Conservation (phyloP, 2,888 invertebrate genomes). For the Ennomos fuscantarius region DNA sequence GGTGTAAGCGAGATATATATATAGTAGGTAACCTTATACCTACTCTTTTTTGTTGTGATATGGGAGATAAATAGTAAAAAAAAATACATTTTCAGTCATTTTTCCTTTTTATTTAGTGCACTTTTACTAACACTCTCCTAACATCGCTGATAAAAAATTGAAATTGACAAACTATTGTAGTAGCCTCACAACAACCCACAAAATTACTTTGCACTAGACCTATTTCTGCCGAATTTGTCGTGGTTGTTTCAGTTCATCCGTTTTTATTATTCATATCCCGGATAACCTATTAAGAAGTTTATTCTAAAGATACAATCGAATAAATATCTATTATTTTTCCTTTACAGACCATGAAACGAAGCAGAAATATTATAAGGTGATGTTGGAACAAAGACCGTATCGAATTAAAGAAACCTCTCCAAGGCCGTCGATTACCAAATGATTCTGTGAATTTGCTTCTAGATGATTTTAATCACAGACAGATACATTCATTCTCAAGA, state of each 20-base stretch:
- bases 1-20: too few species aligned
- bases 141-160: too few species aligned
- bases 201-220: too few species aligned
- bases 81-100: too few species aligned
- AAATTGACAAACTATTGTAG: too few species aligned
- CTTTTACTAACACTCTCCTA: too few species aligned
- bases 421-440: conserved; percentile 39
- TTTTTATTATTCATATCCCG: background rate
- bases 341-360: conserved; percentile 8
- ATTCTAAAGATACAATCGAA: conserved; percentile 10
- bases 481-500: conserved; percentile 19
- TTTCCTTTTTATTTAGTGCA: too few species aligned
- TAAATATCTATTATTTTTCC: background rate
- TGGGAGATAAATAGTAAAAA: too few species aligned
- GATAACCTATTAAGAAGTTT: background rate
- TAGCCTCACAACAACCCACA: too few species aligned
- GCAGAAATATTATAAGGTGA: conserved; percentile 25
- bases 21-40: too few species aligned
- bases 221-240: background rate
- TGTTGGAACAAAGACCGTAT: conserved; percentile 42
- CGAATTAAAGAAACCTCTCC: conserved; percentile 41
- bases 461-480: conserved; percentile 26
- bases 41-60: too few species aligned
- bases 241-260: background rate
- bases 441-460: conserved; percentile 38